Conservation (phyloP, 2,113 vertebrate species). For the Varanus komodoensis region DNA sequence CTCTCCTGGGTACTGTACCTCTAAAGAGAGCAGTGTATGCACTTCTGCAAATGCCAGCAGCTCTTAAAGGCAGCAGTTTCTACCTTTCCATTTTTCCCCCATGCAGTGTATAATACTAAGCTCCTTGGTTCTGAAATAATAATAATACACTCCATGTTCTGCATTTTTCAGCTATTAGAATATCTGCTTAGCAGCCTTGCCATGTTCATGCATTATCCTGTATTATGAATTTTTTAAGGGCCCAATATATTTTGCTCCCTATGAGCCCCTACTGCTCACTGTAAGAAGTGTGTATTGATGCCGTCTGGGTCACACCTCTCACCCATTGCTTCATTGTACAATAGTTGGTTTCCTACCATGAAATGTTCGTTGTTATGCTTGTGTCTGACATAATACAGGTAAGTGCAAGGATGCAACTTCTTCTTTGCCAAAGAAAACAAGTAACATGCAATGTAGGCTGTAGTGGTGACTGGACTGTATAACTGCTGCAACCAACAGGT, state of each 20-base stretch:
- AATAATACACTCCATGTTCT: not conserved
- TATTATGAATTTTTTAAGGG: no score
- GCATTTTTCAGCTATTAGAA: not conserved
- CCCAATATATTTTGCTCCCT: not conserved
- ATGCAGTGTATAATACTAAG: not conserved
- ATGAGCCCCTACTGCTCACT: not conserved
- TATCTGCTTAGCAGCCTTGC: not conserved
- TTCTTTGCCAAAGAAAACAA: not conserved
- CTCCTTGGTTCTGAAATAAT: not conserved
- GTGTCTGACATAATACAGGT: not conserved
- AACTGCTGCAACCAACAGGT: not conserved
- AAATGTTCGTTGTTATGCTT: not conserved
- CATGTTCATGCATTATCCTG: no score
- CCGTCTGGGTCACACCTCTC: not conserved
- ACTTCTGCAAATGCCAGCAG: not conserved
- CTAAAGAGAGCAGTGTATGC: not conserved
- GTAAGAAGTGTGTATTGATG: not conserved
- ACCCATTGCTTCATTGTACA: not conserved
- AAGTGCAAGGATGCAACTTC: not conserved
- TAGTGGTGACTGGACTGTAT: not conserved
- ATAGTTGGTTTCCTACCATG: not conserved
- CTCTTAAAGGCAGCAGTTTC: not conserved
- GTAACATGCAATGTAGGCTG: not conserved
- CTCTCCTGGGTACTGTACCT: not conserved
- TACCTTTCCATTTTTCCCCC: not conserved